Base-by-base conservation (phyloP, 1,140 invertebrate species). In the Chironomus striatipennis region DNA sequence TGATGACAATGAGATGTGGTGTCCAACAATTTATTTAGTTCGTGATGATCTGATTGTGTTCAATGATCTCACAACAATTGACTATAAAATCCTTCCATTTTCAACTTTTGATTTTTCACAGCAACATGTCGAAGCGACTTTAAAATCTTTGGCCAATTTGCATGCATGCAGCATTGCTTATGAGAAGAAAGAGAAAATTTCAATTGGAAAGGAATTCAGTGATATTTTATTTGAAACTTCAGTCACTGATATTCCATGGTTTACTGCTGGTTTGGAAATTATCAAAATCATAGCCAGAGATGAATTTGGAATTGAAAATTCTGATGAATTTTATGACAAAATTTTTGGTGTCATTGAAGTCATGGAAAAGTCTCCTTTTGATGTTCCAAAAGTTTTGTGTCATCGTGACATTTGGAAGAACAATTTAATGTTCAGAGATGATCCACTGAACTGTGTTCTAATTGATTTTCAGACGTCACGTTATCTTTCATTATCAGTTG, bases 381-480 rank as follows among this genome's bases (percentile, higher is more conserved):
- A 70, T 10, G 65, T 70, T 12, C 17, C 20, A 3, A 87, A 86
- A 74, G 86, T 87, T 0, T 77, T 87, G 8, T 84, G 80, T 73
- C 88, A 87, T 77, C 83, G 83, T 0, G 85, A 88, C 81, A 78
- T 87, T 2, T 88, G 86, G 86, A 83, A 83, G 42, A 87, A 86
- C 75, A 88, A 88, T 76, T 75, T 88, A 1, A 77, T 88, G 76
- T 88, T 86, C 76, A 85, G 83, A 12, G 73, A 76, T 0, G 64
- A 34, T 34, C 24, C 24, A 34, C 24, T 82, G 12, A 81, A 84
- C n/a, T 87, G 87, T 76, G 75, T 85, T 15, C 76, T 88, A 3
- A 82, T 88, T 8, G 86, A 88, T 77, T 87, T 85, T 75, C 85
- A 87, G 78, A 77, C 84, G 10, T 74, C 83, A 0, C 79, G 81